Base-by-base conservation (phyloP, 2,888 invertebrate genomes). In the Athrips mouffetella region DNA sequence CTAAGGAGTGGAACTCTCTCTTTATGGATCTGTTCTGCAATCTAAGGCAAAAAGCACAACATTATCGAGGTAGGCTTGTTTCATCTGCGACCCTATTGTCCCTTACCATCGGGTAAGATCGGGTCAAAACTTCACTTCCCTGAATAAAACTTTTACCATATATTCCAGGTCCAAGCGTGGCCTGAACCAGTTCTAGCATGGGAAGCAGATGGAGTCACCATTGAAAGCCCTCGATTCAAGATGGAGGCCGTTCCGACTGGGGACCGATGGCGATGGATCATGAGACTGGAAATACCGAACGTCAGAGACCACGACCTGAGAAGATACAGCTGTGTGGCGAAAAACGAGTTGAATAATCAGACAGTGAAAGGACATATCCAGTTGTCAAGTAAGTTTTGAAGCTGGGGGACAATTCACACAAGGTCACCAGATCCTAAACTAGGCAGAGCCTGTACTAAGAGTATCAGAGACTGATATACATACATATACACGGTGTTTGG, bases 111-210 rank as follows among this genome's bases (percentile, higher is more conserved):
- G n/a, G n/a, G n/a, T n/a, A n/a, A n/a, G n/a, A n/a, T n/a, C n/a
- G n/a, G n/a, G n/a, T n/a, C n/a, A n/a, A n/a, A n/a, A n/a, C n/a
- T 23, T 44, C 6, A 35, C 18, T 13, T 4, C n/a, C n/a, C n/a
- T n/a, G n/a, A n/a, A n/a, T n/a, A n/a, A 33, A 21, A 33, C 25
- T 35, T 33, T 51, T 5, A n/a, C n/a, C n/a, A n/a, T n/a, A n/a
- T 21, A 2, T 21, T 11, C n/a, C 58, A 91, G 91, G 92, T 96
- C 18, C 96, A 97, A 84, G 96, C 96, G 0, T 96, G 93, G 80
- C 97, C 97, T 0, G 94, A 94, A 63, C 93, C 96, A 0, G 91
- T 95, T 0, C 90, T 94, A 45, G 96, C 95, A 62, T 97, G 97
- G 97, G 95, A 96, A 68, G 89, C 92, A 11, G 94, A 95, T 62